These are phyloP conservation scores for Helarctos malayanus DNA, from an alignment of 2,797 vertebrate genomes.

Conservation along the genomic window DNA sequence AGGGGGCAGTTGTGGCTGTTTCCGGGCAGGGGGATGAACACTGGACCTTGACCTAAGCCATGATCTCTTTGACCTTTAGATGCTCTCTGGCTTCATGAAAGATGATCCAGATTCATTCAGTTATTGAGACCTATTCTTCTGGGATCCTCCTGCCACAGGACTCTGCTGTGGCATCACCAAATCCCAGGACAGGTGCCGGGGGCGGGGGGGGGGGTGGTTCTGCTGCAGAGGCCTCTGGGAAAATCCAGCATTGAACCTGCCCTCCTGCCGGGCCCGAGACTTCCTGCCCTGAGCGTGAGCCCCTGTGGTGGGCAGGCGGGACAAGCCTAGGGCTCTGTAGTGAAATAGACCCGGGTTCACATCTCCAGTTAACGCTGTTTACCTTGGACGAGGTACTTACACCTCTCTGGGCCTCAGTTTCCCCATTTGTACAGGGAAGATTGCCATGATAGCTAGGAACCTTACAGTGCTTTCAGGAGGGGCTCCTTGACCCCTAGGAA, in stretches of 20 bases:
- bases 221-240: background rate
- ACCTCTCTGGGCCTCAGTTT: conserved; percentile 74
- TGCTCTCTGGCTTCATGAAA: background rate
- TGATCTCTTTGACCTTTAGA: background rate
- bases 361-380: no score
- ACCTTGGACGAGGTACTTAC: conserved; percentile 55
- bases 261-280: background rate
- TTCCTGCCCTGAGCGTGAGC: background rate
- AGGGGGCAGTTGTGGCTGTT: fast-evolving
- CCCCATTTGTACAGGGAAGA: background rate
- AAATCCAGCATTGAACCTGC: background rate
- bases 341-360: background rate
- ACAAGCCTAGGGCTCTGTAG: fast-evolving
- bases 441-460: background rate
- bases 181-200: background rate
- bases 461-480: background rate
- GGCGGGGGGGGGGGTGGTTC: background rate
- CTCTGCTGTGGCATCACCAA: background rate
- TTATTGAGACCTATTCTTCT: background rate
- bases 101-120: background rate
- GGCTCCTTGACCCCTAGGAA: background rate
- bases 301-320: background rate
- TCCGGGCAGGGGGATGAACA: background rate
- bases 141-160: background rate
- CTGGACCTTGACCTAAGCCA: background rate